phyloP scores from a whole-genome alignment of 1,140 invertebrate genomes.

The Phortica variegata region DNA sequence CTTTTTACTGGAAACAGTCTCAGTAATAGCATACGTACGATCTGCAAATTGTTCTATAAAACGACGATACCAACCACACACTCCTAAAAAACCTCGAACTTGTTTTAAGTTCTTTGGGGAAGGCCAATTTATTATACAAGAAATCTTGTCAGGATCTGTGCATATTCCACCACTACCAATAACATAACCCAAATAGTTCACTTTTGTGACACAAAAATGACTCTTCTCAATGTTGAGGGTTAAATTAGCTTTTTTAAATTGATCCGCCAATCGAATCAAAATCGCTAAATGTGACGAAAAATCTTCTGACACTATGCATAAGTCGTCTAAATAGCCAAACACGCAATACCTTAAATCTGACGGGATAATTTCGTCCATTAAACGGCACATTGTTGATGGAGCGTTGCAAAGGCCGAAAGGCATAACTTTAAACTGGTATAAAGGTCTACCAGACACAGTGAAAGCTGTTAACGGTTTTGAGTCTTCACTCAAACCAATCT shows the following conservation, averaged over 20 bases:
- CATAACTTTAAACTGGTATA: slow-evolving; percentile 56
- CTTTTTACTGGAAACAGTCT: slow-evolving; percentile 30
- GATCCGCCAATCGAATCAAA: slow-evolving; percentile 7
- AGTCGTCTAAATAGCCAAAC: slow-evolving; percentile 39
- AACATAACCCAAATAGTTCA: slow-evolving; percentile 14
- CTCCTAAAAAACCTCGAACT: slow-evolving; percentile 26
- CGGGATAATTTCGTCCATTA: slow-evolving; percentile 20
- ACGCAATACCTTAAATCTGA: slow-evolving; percentile 8
- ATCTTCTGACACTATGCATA: slow-evolving; percentile 22
- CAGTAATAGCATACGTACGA: slow-evolving; percentile 36
- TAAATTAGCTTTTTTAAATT: slow-evolving; percentile 1
- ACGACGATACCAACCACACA: slow-evolving; percentile 37
- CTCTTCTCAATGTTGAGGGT: slow-evolving; percentile 12
- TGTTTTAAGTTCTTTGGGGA: slow-evolving; percentile 12
- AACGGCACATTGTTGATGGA: slow-evolving; percentile 13
- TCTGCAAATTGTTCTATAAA: slow-evolving; percentile 47
- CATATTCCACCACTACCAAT: slow-evolving; percentile 9
- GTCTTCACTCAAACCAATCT: slow-evolving; percentile 35
- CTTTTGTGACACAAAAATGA: slow-evolving; percentile 10
- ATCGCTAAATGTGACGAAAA: slow-evolving; percentile 26
- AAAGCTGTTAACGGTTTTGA: slow-evolving; percentile 56
- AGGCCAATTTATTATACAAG: neutral
- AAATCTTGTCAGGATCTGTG: slow-evolving; percentile 12
- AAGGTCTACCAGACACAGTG: slow-evolving; percentile 49
- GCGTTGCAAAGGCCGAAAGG: slow-evolving; percentile 57